These are phyloP conservation scores for Premnoplex brunnescens DNA, from an alignment of 2,797 vertebrate species.

Conservation along the genomic window DNA sequence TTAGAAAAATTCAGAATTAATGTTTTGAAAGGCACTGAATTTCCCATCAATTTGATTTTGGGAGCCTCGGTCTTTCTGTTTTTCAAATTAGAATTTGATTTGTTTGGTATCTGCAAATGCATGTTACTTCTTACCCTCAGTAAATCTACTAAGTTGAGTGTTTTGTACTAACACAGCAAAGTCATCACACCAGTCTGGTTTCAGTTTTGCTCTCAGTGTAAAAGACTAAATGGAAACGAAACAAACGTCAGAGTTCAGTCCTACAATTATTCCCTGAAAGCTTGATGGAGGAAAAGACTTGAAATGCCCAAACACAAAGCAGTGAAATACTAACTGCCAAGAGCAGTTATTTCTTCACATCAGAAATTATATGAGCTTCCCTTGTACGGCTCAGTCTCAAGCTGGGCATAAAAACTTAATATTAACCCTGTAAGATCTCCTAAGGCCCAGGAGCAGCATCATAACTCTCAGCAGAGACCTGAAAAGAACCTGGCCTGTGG, in stretches of 20 bases:
- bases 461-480: rapidly evolving
- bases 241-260: neutral
- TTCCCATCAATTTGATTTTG: neutral
- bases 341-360: neutral
- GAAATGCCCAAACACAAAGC: neutral
- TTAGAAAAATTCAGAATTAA: neutral
- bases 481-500: neutral
- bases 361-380: neutral
- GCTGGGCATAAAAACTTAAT: neutral
- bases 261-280: neutral
- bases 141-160: neutral
- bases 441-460: neutral
- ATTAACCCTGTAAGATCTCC: neutral
- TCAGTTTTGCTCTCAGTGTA: neutral
- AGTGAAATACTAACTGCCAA: neutral
- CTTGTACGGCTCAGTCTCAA: neutral
- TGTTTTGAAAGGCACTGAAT: neutral
- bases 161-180: neutral
- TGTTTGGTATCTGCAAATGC: neutral
- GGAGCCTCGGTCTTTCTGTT: neutral
- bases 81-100: neutral
- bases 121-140: neutral
- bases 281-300: neutral
- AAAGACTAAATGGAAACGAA: neutral
- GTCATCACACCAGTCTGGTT: neutral